These are phyloP conservation scores for Sesamia nonagrioides DNA, from an alignment of 1,140 invertebrate genomes.

Conservation along the genomic window DNA sequence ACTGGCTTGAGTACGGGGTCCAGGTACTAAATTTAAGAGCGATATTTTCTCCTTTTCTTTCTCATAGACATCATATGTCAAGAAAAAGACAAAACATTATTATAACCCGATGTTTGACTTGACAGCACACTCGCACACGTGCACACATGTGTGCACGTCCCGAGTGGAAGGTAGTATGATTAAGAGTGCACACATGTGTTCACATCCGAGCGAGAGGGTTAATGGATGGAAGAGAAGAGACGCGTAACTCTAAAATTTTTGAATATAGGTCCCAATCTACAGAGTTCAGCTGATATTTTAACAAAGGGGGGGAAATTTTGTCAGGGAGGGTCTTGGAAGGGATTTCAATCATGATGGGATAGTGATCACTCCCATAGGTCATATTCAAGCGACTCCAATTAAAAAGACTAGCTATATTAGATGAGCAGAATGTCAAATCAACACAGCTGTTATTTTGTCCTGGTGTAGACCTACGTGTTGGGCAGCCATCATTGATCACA, in stretches of 20 bases:
- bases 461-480: neutral
- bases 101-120: too few species aligned
- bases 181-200: too few species aligned
- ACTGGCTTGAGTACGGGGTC: too few species aligned
- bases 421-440: neutral
- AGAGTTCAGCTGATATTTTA: too few species aligned
- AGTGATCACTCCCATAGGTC: constrained; percentile 6
- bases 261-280: neutral
- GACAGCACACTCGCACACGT: too few species aligned
- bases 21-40: too few species aligned
- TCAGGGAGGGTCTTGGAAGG: neutral
- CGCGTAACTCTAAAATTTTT: neutral
- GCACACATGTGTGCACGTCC: too few species aligned
- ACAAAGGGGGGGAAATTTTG: neutral
- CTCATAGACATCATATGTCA: too few species aligned
- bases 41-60: too few species aligned
- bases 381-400: neutral
- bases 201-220: too few species aligned
- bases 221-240: neutral
- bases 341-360: constrained; percentile 6
- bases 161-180: too few species aligned
- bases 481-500: neutral
- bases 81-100: too few species aligned
- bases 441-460: neutral
- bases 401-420: neutral